These are phyloP conservation scores for Nesospiza acunhae DNA, from an alignment of 2,113 vertebrate genomes.

Conservation along the genomic window DNA sequence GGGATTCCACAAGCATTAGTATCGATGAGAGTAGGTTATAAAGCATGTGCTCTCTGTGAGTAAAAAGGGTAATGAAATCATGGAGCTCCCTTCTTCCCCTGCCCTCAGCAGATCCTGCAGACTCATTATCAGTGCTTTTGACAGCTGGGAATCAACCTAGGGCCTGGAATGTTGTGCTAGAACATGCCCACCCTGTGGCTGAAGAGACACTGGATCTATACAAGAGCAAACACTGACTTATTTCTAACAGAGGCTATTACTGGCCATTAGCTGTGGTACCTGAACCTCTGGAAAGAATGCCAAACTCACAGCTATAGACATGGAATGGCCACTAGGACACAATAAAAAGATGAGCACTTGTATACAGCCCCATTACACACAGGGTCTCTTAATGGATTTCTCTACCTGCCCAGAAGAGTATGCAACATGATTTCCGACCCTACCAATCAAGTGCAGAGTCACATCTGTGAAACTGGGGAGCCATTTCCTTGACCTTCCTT, in stretches of 20 bases:
- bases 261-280: neutral
- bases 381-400: neutral
- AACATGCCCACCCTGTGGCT: neutral
- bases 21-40: neutral
- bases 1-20: neutral
- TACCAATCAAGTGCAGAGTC: neutral
- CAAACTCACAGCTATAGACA: neutral
- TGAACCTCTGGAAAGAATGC: neutral
- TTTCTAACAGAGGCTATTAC: neutral
- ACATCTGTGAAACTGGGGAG: neutral
- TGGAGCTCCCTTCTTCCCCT: neutral
- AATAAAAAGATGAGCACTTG: neutral
- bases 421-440: neutral
- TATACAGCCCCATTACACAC: rapidly evolving
- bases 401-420: neutral
- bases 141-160: neutral
- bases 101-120: neutral
- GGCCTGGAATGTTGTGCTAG: neutral
- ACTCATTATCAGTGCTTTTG: neutral
- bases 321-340: neutral
- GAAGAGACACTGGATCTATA: neutral
- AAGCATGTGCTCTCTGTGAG: neutral
- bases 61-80: neutral
- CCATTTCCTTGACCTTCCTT: neutral
- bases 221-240: neutral